These are phyloP conservation scores for Oxyura jamaicensis DNA, from an alignment of 2,113 vertebrate genomes.

Conservation along the genomic window DNA sequence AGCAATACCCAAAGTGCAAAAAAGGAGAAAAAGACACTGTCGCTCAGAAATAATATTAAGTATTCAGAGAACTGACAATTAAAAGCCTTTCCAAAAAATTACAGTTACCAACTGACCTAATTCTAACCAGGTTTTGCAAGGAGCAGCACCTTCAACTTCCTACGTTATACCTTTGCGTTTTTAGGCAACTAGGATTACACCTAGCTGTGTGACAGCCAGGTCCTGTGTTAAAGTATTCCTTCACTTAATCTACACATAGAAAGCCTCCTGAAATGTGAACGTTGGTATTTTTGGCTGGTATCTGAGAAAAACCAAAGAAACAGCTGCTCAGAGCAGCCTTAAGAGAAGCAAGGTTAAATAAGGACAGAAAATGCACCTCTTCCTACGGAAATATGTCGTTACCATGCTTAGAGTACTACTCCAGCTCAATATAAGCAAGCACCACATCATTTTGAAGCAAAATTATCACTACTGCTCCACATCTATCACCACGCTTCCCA, in stretches of 20 bases:
- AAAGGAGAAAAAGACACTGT: too few species aligned
- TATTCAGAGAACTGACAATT: neutral
- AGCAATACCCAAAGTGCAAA: neutral
- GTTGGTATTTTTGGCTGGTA: neutral
- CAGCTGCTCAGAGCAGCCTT: neutral
- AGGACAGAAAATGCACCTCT: neutral
- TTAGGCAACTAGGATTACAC: neutral
- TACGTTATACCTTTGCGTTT: neutral
- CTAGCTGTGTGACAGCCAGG: neutral
- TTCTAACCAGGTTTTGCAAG: neutral
- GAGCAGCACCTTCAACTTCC: neutral
- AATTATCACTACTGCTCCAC: neutral
- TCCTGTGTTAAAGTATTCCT: neutral
- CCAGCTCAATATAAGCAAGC: neutral
- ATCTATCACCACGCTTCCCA: neutral
- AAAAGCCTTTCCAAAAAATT: neutral
- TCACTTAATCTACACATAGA: neutral
- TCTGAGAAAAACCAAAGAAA: neutral
- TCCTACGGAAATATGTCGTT: neutral
- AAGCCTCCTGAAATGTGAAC: neutral
- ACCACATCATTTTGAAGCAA: neutral
- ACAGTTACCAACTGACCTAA: neutral
- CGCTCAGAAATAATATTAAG: neutral
- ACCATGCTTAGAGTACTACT: neutral
- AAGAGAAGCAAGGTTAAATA: neutral